Base-by-base conservation (phyloP, 2,113 vertebrate species). In the Charadrius vociferus region DNA sequence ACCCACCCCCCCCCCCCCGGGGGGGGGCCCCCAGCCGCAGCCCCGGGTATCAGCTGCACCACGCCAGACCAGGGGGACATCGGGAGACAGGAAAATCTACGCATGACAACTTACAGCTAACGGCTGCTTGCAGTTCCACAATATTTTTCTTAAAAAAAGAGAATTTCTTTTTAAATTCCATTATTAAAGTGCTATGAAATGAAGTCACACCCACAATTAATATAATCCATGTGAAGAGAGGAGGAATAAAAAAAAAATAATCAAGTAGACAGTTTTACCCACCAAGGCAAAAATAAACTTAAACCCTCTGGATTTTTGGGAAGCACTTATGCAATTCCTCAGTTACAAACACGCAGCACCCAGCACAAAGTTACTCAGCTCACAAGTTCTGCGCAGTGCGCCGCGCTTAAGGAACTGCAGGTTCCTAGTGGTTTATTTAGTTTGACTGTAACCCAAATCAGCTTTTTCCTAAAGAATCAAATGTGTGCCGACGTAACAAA, bases 41-140 rank as follows among this genome's bases (percentile, higher is more conserved):
- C n/a, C n/a, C n/a, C n/a, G n/a, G 37, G 32, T 2, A 43, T 0
- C 12, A 3, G 49, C 7, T 37, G 53, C 59, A 49, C 18, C 11
- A 3, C 0, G 7, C 27, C 17, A 55, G 45, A 14, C 3, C 0
- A 17, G 37, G 37, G 20, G 45, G 4, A 14, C 10, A n/a, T 4
- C n/a, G 49, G 59, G 36, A 66, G 50, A 12, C 36, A 59, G 77
- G 43, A 10, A 68, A 56, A 45, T 20, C 59, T 10, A 4, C 1
- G 18, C n/a, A 34, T 27, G 53, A 61, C 3, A 2, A 36, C 17
- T 26, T 12, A 4, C 4, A 82, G 70, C 79, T 36, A 63, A 34
- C n/a, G 63, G 29, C 71, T 17, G 53, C 62, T 49, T 30, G 4
- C 49, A 58, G 53, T 58, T 81, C 20, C 2, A 41, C 52, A 67